phyloP scores from a whole-genome alignment of 2,797 vertebrate species.

The Lerista edwardsae region DNA sequence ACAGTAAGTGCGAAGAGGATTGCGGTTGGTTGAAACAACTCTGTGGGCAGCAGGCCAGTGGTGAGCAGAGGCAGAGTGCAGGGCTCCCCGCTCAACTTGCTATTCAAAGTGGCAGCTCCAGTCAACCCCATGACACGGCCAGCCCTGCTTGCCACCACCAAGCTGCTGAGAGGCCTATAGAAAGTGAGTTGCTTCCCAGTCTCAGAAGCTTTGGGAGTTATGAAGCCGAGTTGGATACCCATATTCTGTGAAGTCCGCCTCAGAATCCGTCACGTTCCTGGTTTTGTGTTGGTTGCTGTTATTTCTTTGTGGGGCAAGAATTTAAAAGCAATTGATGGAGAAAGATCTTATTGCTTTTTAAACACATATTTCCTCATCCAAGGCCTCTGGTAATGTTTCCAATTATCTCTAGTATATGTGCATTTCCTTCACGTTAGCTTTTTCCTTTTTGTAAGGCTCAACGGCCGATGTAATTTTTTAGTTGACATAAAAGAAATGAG shows the following conservation, averaged over 20 bases:
- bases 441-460: constrained; percentile 9
- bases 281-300: background rate
- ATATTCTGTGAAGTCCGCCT: background rate
- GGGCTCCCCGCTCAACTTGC: too few species aligned
- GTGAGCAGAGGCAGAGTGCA: too few species aligned
- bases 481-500: constrained; percentile 40
- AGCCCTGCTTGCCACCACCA: background rate
- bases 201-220: background rate
- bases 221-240: background rate
- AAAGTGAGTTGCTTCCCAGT: background rate
- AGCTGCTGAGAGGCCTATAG: background rate
- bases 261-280: background rate
- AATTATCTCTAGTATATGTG: constrained; percentile 15
- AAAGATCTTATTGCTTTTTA: constrained; percentile 8
- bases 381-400: constrained; percentile 16
- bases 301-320: background rate
- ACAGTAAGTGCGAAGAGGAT: too few species aligned
- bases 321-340: constrained; percentile 11
- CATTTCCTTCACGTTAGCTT: background rate
- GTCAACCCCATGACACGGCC: too few species aligned
- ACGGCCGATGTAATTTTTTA: constrained; percentile 17
- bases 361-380: constrained; percentile 16
- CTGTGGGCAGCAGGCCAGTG: too few species aligned
- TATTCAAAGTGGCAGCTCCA: too few species aligned
- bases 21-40: too few species aligned